Evolutionary conservation across 2,888 invertebrate genomes (phyloP).

Genomic region (Parochlus steinenii): DNA sequence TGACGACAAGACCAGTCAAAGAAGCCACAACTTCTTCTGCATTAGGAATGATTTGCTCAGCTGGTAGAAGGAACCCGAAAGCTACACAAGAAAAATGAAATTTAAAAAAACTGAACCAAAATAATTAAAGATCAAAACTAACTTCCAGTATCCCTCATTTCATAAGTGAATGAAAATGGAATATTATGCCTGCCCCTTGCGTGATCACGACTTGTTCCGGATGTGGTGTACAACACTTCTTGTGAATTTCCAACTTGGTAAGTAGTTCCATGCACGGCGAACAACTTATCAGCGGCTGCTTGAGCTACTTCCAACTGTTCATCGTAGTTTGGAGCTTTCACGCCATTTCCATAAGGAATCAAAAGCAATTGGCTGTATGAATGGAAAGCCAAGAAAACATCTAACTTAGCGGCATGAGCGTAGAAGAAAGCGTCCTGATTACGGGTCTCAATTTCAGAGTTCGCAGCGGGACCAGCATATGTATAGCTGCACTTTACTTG

Average conservation of each 20-base stretch:
- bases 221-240: conserved; percentile 34
- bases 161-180: conserved; percentile 36
- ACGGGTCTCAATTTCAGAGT: conserved; percentile 38
- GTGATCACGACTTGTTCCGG: conserved; percentile 35
- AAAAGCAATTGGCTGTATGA: conserved; percentile 38
- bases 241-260: conserved; percentile 43
- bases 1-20: conserved; percentile 33
- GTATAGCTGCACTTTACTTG: conserved; percentile 32
- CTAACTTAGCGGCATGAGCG: conserved; percentile 16
- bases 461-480: conserved; percentile 34
- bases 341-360: conserved; percentile 33
- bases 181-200: conserved; percentile 33
- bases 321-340: conserved; percentile 26
- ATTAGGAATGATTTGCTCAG: conserved; percentile 41
- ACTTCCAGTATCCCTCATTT: conserved; percentile 46
- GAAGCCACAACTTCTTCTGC: conserved; percentile 40
- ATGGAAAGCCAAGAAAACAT: conserved; percentile 25
- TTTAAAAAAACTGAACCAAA: too few relatives aligned
- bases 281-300: conserved; percentile 25
- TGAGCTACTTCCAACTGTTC: conserved; percentile 30
- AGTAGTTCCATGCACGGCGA: conserved; percentile 34
- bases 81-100: too few relatives aligned
- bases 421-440: conserved; percentile 29
- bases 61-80: conserved; percentile 44
- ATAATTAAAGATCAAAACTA: conserved; percentile 41